Base-by-base conservation (phyloP, 2,888 invertebrate species). In the Sepioteuthis lessoniana region DNA sequence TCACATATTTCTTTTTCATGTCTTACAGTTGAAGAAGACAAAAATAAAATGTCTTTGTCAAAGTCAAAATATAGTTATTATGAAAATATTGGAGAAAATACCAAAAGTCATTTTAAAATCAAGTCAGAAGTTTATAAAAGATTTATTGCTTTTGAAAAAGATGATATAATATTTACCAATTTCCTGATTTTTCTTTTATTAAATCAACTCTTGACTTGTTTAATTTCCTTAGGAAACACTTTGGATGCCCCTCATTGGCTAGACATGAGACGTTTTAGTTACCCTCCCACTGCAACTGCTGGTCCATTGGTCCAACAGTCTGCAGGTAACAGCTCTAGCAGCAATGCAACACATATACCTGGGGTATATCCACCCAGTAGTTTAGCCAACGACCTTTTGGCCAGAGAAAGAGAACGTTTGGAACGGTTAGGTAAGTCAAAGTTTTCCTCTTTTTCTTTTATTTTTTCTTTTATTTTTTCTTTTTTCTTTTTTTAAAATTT, bases 401-500 rank as follows among this genome's bases (percentile, higher is more conserved):
- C 98, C 97, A 97, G 99, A 96, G 99, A 99, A 97, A 98, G 99
- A 94, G 99, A 99, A 97, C 98, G 99, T 94, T 97, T 98, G 38
- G 98, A 98, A 97, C 97, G 98, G 94, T 94, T 97, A 94, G 96
- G 96, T 96, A 95, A 94, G 96, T 94, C n/a, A 21, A 90, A 76
- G 38, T 76, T 76, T 76, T 76, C 31, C 31, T 60, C 4, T 7
- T 60, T 31, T 2, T n/a, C n/a, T 76, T 76, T 31, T 76, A 8
- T 76, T n/a, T 76, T 76, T 13, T 19, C n/a, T n/a, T n/a, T 76
- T 4, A n/a, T 10, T 0, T 16, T 35, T 16, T 35, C 76, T 13
- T 76, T 16, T n/a, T 8, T 3, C n/a, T 13, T 35, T n/a, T n/a
- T n/a, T n/a, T n/a, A n/a, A 31, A n/a, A n/a, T 13, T n/a, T 10